Evolutionary conservation across 2,888 invertebrate genomes (phyloP), one percentile per base, ranked within the genome.

Genomic region (Lasius platythorax): DNA sequence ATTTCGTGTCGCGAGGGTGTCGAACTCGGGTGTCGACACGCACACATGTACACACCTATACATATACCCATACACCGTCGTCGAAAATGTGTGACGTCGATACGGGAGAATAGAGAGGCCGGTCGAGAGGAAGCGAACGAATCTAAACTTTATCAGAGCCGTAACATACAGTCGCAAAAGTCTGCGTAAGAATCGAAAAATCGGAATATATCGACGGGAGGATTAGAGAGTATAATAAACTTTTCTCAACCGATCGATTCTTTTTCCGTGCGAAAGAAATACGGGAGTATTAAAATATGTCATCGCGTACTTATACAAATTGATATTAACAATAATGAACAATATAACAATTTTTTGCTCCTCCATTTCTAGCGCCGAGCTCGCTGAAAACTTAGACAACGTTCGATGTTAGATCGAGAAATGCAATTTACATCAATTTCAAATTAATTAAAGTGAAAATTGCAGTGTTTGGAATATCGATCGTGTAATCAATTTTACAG

Each of bases 71-170:
- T 12, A 30, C 68, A 18, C 46, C 15, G 37, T 84, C 82, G 83
- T 86, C 84, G 87, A 90, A 88, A 91, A 91, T 89, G 87, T 87
- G 90, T 85, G 89, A 89, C 87, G 78, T 74, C 72, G 79, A 84
- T 82, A 74, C 70, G 18, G 30, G 67, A 37, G 33, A 37, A 18
- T 0, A 50, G 64, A 15, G 76, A 68, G 56, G 82, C 40, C 73
- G 30, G 18, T 67, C 3, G 23, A 15, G 40, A 78, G 67, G 66
- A 79, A 75, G 43, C 33, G 63, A 56, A 86, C 43, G 28, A 46
- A 76, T 33, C 75, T 70, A 83, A 89, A 86, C 83, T 82, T 87
- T 85, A 67, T 84, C 67, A 78, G 61, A 58, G 63, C 61, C 43
- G 40, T 82, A 23, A 23, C 15, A 18, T 30, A 18, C 40, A 28